Percentiles rank a stretch among this genome's conserved stretches.
Evolutionary conservation across 1,140 invertebrate species (phyloP).

Genomic region (Argopecten irradians): DNA sequence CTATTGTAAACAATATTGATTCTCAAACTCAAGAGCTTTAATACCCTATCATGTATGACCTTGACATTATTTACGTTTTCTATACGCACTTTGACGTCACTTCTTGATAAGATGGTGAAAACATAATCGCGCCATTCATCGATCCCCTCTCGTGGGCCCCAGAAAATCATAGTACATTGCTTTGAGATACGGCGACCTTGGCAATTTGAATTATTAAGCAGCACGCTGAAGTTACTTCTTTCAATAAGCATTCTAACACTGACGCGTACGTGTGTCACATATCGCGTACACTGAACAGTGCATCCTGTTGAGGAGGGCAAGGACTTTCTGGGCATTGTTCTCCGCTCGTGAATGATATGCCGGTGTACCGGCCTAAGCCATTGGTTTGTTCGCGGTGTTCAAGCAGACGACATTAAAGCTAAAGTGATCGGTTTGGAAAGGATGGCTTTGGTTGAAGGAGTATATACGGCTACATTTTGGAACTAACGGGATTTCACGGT

Average conservation of each 20-base stretch:
- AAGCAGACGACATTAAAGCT: not conserved
- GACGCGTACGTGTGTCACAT: not conserved
- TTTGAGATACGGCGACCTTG: not conserved
- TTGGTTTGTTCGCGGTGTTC: not conserved
- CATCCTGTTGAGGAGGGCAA: too few species aligned
- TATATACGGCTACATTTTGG: not conserved
- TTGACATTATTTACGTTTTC: not conserved
- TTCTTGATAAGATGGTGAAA: not conserved
- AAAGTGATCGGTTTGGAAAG: not conserved
- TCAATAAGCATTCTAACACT: not conserved
- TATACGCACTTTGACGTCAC: not conserved
- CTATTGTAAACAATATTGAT: too few species aligned
- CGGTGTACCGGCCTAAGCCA: too few species aligned
- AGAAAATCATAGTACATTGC: not conserved
- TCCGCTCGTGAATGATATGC: too few species aligned
- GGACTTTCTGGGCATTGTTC: too few species aligned
- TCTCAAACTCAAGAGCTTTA: too few species aligned
- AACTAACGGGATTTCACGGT: not conserved
- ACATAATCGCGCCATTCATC: not conserved
- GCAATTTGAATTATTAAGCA: conserved; percentile 12
- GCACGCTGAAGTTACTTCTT: not conserved
- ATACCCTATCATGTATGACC: too few species aligned
- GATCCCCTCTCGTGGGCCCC: not conserved
- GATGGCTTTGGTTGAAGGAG: not conserved
- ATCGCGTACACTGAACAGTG: not conserved